A percentile compares a stretch with the other conserved stretches of the same genome.
Conservation (phyloP, 2,113 vertebrate species). For the Proteles cristata region DNA sequence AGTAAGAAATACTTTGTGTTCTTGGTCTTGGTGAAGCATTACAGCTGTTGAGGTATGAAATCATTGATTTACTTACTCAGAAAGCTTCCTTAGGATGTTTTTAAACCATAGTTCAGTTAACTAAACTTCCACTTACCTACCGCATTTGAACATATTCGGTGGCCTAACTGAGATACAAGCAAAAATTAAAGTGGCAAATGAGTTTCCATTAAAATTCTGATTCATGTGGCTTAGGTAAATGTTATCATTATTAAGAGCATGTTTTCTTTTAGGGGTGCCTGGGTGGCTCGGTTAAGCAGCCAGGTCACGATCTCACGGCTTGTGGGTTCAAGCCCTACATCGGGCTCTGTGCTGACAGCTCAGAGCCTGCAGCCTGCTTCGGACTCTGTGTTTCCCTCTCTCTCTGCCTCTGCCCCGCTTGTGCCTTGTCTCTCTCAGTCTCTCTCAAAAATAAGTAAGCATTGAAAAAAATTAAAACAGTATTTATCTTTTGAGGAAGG, state of each 20-base stretch:
- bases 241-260: neutral
- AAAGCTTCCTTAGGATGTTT: slow-evolving; percentile 18
- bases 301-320: no score
- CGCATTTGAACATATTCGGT: neutral
- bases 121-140: neutral
- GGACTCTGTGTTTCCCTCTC: no score
- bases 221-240: neutral
- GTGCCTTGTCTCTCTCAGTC: no score
- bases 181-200: slow-evolving; percentile 5
- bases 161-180: neutral
- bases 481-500: neutral
- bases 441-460: no score
- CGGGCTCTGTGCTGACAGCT: no score
- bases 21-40: neutral
- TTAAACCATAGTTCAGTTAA: neutral
- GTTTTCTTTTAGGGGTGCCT: no score
- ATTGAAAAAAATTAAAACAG: no score
- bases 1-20: neutral
- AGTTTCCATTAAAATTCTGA: neutral
- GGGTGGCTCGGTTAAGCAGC: no score
- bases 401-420: no score
- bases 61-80: neutral
- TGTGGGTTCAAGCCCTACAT: no score
- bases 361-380: no score
- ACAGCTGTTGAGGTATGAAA: neutral